Conservation (phyloP, 2,888 invertebrate genomes). For the Calliopum simillimum region DNA sequence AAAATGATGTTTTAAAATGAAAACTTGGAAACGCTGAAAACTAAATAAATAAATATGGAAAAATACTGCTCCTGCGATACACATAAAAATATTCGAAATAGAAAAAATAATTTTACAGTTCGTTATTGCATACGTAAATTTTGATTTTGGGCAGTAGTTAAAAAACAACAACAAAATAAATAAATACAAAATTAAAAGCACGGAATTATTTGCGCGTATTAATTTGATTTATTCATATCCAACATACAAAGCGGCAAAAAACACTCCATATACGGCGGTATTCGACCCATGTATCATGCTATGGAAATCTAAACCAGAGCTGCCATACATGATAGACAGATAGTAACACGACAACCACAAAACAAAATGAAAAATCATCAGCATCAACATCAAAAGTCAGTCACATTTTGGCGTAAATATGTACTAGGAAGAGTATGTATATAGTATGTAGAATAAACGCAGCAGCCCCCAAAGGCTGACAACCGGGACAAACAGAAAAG, state of each 20-base stretch:
- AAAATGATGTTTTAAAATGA: too few relatives aligned
- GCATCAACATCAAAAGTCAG: conserved; percentile 13
- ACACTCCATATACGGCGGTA: not conserved
- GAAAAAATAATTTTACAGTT: too few relatives aligned
- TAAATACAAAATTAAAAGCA: not conserved
- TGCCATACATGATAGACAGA: not conserved
- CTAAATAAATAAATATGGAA: too few relatives aligned
- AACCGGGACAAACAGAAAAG: too few relatives aligned
- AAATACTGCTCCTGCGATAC: too few relatives aligned
- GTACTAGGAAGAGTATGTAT: conserved; percentile 28
- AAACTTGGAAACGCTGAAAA: too few relatives aligned
- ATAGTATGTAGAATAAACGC: too few relatives aligned
- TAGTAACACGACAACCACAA: not conserved
- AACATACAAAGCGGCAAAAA: not conserved
- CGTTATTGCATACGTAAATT: too few relatives aligned
- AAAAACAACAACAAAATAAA: not conserved
- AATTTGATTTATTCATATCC: conserved; percentile 28
- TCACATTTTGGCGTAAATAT: conserved; percentile 27
- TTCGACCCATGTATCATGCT: not conserved
- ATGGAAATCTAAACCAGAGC: not conserved
- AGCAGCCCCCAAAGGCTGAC: too few relatives aligned
- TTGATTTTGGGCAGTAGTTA: not conserved
- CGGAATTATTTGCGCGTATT: conserved; percentile 22
- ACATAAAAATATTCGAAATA: too few relatives aligned
- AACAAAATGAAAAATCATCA: not conserved